Conservation (phyloP, 1,140 invertebrate species). For the Trialeurodes vaporariorum region DNA sequence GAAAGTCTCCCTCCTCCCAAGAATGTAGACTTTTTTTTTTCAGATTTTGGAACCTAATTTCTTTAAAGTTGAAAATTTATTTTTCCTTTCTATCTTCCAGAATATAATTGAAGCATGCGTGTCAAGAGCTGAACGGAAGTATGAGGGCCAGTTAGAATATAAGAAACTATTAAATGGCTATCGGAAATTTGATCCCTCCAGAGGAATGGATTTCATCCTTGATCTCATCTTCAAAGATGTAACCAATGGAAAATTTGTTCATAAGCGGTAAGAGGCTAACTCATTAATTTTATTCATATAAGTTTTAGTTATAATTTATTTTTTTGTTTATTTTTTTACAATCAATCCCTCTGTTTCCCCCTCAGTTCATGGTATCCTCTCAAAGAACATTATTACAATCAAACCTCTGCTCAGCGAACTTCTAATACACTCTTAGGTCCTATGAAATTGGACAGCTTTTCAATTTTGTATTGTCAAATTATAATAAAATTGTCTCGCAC, state of each 20-base stretch:
- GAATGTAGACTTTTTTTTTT: too few species aligned
- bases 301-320: constrained; percentile 5
- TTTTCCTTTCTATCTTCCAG: constrained; percentile 17
- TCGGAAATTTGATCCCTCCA: constrained; percentile 67
- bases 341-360: too few species aligned
- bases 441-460: too few species aligned
- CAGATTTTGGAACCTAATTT: background rate
- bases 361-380: too few species aligned
- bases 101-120: constrained; percentile 44
- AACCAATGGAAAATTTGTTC: constrained; percentile 27
- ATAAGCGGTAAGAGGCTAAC: constrained; percentile 32
- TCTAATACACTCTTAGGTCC: too few species aligned
- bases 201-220: constrained; percentile 78
- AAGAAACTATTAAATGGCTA: constrained; percentile 64
- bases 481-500: too few species aligned
- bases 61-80: constrained; percentile 4
- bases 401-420: too few species aligned
- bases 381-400: too few species aligned
- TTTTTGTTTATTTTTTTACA: too few species aligned
- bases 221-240: constrained; percentile 49
- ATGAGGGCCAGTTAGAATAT: constrained; percentile 42
- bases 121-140: constrained; percentile 43
- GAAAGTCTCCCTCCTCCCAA: too few species aligned
- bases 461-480: too few species aligned
- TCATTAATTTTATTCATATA: background rate